These are phyloP conservation scores for Epinotia ramella DNA, from an alignment of 2,888 invertebrate species.

Conservation along the genomic window DNA sequence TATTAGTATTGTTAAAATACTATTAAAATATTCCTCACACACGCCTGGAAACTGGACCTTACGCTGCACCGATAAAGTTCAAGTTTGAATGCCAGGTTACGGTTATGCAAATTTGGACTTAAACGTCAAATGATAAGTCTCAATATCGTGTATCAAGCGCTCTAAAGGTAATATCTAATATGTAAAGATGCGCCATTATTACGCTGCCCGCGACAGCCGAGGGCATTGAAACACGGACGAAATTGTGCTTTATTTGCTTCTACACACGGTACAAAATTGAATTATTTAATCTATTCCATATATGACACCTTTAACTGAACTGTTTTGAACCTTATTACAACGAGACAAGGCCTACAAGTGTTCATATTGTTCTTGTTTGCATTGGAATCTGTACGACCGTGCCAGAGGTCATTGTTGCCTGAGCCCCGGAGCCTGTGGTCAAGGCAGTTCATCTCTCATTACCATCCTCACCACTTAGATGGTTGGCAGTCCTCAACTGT, in stretches of 20 bases:
- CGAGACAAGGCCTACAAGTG: too few species aligned
- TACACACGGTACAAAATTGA: not conserved
- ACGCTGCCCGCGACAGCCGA: not conserved
- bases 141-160: not conserved
- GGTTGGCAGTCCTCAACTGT: too few species aligned
- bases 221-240: not conserved
- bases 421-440: not conserved
- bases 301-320: not conserved
- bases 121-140: not conserved
- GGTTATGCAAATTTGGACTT: not conserved
- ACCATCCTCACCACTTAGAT: too few species aligned
- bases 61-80: not conserved
- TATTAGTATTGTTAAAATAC: not conserved
- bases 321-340: not conserved
- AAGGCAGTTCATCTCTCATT: not conserved
- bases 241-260: not conserved
- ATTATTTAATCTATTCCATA: not conserved
- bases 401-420: conserved; percentile 9
- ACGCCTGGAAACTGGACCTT: not conserved
- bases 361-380: not conserved
- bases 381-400: conserved; percentile 24
- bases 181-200: conserved; percentile 1
- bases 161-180: not conserved
- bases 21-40: not conserved
- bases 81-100: not conserved